phyloP scores from a whole-genome alignment of 2,797 vertebrate species.

The Aplochiton taeniatus region DNA sequence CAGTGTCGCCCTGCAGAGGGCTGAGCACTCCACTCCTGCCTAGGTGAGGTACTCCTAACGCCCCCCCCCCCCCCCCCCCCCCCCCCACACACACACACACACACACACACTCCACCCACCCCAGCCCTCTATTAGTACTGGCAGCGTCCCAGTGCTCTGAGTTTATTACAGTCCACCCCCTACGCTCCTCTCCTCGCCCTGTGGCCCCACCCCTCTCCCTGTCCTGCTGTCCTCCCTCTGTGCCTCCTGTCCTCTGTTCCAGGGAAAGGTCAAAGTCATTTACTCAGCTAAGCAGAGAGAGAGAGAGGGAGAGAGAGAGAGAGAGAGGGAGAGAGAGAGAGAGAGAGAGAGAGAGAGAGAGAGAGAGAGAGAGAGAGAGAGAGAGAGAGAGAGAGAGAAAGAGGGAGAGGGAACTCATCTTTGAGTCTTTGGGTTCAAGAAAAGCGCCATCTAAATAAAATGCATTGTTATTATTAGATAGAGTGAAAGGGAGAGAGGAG shows the following conservation, averaged over 20 bases:
- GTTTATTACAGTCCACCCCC: conserved; percentile 69
- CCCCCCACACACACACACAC: too few species aligned
- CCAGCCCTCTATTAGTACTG: conserved; percentile 64
- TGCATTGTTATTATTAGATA: too few species aligned
- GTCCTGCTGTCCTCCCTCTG: conserved; percentile 41
- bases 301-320: conserved; percentile 20
- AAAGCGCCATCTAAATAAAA: too few species aligned
- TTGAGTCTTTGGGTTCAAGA: too few species aligned
- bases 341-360: background rate
- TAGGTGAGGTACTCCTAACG: too few species aligned
- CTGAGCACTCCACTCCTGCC: too few species aligned
- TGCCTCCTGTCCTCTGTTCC: conserved; percentile 55
- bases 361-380: background rate
- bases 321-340: conserved; percentile 21
- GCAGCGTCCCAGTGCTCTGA: conserved; percentile 69
- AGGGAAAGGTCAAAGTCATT: conserved; percentile 76
- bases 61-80: conserved; percentile 45
- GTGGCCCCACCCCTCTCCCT: conserved; percentile 32
- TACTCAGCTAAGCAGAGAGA: conserved; percentile 40
- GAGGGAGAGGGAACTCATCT: background rate
- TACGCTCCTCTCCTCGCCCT: conserved; percentile 37
- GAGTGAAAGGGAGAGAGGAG: background rate
- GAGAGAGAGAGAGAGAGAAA: background rate
- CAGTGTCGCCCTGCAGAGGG: too few species aligned
- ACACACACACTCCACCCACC: background rate